These are phyloP conservation scores for Terebella lapidaria DNA, from an alignment of 2,888 invertebrate species.

Conservation along the genomic window DNA sequence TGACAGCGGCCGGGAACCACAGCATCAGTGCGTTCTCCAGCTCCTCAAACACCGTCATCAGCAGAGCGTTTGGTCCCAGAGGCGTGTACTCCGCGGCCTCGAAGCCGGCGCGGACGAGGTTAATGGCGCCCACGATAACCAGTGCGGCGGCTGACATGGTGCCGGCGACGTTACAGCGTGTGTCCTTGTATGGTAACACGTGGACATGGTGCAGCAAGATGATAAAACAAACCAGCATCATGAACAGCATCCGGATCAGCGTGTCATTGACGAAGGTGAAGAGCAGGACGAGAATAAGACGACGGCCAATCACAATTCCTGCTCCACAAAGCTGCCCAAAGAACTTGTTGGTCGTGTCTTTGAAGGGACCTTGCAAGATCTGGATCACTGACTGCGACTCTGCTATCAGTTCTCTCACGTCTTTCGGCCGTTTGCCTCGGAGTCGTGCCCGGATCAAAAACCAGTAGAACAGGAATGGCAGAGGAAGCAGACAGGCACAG, in stretches of 20 bases:
- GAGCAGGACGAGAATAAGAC: conserved; percentile 23
- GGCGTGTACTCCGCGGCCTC: conserved; percentile 28
- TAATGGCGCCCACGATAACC: conserved; percentile 25
- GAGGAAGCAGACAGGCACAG: conserved; percentile 24
- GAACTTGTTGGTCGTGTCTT: conserved; percentile 13
- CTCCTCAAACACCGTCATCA: conserved; percentile 26
- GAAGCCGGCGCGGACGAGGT: conserved; percentile 26
- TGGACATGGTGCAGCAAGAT: conserved; percentile 27
- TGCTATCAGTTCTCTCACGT: conserved; percentile 2
- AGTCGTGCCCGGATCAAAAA: conserved; percentile 14
- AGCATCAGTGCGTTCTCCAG: conserved; percentile 25
- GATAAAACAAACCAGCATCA: conserved; percentile 27
- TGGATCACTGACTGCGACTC: conserved; percentile 22
- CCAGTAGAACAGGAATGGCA: conserved; percentile 27
- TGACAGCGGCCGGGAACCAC: conserved; percentile 25
- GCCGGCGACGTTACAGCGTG: conserved; percentile 25
- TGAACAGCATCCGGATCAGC: conserved; percentile 25
- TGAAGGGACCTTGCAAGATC: conserved; percentile 28
- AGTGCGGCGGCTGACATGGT: conserved; percentile 24
- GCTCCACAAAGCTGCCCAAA: conserved; percentile 25
- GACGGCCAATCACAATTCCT: conserved; percentile 23
- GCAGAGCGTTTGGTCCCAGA: conserved; percentile 24
- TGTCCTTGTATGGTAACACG: conserved; percentile 26
- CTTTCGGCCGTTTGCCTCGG: conserved; percentile 9
- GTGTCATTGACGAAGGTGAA: conserved; percentile 28